Evolutionary conservation across 2,797 vertebrate genomes (phyloP).

Genomic region (Hemibagrus guttatus): DNA sequence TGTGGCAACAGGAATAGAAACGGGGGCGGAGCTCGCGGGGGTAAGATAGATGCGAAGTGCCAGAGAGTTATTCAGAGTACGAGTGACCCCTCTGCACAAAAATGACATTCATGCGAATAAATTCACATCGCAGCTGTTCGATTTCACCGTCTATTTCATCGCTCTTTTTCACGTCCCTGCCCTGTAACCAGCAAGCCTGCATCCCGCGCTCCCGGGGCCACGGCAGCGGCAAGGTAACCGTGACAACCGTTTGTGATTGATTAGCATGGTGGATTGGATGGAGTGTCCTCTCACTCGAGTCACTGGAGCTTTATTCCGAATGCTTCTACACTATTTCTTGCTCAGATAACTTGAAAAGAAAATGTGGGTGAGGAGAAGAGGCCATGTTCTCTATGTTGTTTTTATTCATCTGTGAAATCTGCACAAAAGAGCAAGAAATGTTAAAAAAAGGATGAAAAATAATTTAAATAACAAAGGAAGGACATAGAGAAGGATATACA

Average conservation of each 20-base stretch:
- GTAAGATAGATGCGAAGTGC: slow-evolving; percentile 50
- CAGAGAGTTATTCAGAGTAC: slow-evolving; percentile 37
- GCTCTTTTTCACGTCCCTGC: slow-evolving; percentile 58
- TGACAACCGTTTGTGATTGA: slow-evolving; percentile 71
- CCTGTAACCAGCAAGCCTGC: slow-evolving; percentile 61
- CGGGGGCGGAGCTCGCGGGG: slow-evolving; percentile 39
- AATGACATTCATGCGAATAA: slow-evolving; percentile 54
- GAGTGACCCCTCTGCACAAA: slow-evolving; percentile 27
- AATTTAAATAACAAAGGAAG: background rate
- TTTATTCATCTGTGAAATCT: background rate
- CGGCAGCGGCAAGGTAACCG: slow-evolving; percentile 39
- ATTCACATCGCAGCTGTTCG: slow-evolving; percentile 61
- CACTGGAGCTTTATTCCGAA: slow-evolving; percentile 64
- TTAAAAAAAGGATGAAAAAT: background rate
- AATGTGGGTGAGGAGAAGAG: slow-evolving; percentile 19
- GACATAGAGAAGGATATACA: background rate
- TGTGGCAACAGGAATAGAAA: slow-evolving; percentile 51
- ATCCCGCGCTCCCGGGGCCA: slow-evolving; percentile 56
- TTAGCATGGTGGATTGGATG: slow-evolving; percentile 74
- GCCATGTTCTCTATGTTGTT: background rate
- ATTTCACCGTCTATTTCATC: slow-evolving; percentile 65
- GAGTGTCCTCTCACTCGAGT: slow-evolving; percentile 70
- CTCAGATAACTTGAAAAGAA: slow-evolving; percentile 16
- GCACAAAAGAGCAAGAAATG: background rate
- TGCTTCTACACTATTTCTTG: slow-evolving; percentile 38